A percentile compares a stretch with the other conserved stretches of the same genome.
phyloP scores from a whole-genome alignment of 2,888 invertebrate species.

The Doris montereyensis region DNA sequence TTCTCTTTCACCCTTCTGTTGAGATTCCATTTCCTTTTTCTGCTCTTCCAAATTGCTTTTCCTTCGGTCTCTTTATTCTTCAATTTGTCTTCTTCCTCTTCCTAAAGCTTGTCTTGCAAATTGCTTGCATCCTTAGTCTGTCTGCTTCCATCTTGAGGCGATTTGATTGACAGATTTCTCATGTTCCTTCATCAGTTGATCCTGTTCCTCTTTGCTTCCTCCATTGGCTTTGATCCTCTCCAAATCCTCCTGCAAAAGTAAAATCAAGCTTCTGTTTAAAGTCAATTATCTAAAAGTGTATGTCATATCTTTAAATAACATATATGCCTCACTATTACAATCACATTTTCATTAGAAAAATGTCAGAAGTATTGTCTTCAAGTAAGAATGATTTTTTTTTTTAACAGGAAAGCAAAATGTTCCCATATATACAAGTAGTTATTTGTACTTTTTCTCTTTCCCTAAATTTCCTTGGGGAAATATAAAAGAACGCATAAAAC shows the following conservation, averaged over 20 bases:
- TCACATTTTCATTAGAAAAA: no score
- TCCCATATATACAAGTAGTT: no score
- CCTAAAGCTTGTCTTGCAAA: constrained; percentile 65
- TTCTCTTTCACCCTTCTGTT: constrained; percentile 61
- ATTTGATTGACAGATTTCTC: constrained; percentile 64
- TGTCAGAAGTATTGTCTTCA: no score
- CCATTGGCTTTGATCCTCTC: constrained; percentile 59
- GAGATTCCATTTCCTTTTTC: constrained; percentile 58
- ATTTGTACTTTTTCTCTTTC: no score
- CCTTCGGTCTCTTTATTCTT: constrained; percentile 58
- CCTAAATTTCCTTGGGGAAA: no score
- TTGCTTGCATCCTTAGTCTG: constrained; percentile 67
- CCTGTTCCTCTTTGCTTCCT: constrained; percentile 64
- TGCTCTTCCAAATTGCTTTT: constrained; percentile 54
- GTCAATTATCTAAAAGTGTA: no score
- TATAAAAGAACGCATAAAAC: no score
- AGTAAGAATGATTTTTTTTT: no score
- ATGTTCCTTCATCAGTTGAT: constrained; percentile 63
- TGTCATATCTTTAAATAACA: no score
- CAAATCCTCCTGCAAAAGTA: constrained; percentile 59
- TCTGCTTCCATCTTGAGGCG: constrained; percentile 68
- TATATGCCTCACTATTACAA: no score
- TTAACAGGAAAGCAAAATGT: no score
- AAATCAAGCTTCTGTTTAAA: no score
- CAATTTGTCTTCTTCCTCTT: constrained; percentile 61